Base-by-base conservation (phyloP, 2,888 invertebrate genomes). In the Synergus umbraculus region DNA sequence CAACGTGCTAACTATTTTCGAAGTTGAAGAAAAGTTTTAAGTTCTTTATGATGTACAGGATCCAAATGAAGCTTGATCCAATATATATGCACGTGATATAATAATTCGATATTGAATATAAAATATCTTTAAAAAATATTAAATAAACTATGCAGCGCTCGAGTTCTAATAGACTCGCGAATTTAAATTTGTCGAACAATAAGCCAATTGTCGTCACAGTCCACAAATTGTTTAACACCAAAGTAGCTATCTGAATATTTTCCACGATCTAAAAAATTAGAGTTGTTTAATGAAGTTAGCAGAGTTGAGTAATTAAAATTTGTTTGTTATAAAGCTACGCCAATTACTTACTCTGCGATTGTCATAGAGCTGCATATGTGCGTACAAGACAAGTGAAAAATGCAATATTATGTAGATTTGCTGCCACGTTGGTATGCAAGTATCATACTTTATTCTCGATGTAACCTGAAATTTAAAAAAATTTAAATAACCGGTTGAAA, bases 181-280 rank as follows among this genome's bases (percentile, higher is more conserved):
- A 93, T 9, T 94, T 93, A 64, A 94, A 94, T 85, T 95, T 94
- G 86, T 96, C 96, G 86, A 96, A 95, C 10, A 96, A 90, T 93
- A 96, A 94, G 0, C 96, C 96, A 76, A 96, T 95, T 41, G 95
- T 93, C 0, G 95, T 95, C 15, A 96, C 91, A 0, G 96, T 95
- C 3, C 94, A 94, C 66, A 96, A 93, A 84, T 96, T 94, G 93
- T 96, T 96, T 65, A 93, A 82, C 0, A 95, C 94, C 87, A 94
- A 94, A 73, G 93, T 91, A 15, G 94, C 91, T 2, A 95, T 94
- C 4, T 94, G 93, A 13, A 94, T 85, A 60, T 95, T 94, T 80
- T 93, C 94, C 92, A 95, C 93, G 13, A 94, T 94, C 96, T 96
- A 93, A 0, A 93, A 94, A 85, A 88, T 77, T 29, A 29, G 22